Base-by-base conservation (phyloP, 2,888 invertebrate species). In the Pteria penguin region DNA sequence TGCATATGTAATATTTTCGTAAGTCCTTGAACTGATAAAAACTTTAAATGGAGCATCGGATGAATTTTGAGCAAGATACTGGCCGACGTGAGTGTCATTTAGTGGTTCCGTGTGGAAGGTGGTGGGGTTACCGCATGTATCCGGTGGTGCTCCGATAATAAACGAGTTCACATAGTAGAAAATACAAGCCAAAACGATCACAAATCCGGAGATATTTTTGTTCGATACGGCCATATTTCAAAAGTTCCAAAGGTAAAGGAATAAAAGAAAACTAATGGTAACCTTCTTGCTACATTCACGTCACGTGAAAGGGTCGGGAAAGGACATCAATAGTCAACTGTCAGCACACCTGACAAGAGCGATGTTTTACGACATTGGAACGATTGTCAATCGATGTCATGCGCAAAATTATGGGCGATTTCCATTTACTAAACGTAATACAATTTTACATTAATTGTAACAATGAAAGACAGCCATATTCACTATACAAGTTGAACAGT, bases 91-190 rank as follows among this genome's bases (percentile, higher is more conserved):
- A 31, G 76, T 72, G 45, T 72, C 76, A 63, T 76, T 76, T 62
- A 76, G 52, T 55, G 72, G 71, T 68, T 76, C 72, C n/a, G 76
- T 76, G 57, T 76, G 76, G 52, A 76, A 76, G 26, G 76, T 76
- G 5, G 68, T 70, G n/a, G 76, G 72, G 45, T 68, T 72, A 22
- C 72, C 67, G 61, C 76, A 76, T 5, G 72, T 72, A 31, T 76
- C 72, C 45, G 68, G 72, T 1, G 76, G 76, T 22, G 76, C 76
- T 68, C 76, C 76, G 63, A 71, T 72, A 27, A 72, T 72, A 63
- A 76, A 76, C 5, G 71, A 67, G 57, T 68, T 61, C 27, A 72
- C 72, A 33, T 14, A 27, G 26, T 26, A 29, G 33, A 52, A 29
- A 4, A 57, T 31, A 31, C 57, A 52, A 29, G 31, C 68, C 24